Evolutionary conservation across 2,113 vertebrate genomes (phyloP), one percentile per base, ranked within the genome.

Genomic region (Chionomys nivalis): DNA sequence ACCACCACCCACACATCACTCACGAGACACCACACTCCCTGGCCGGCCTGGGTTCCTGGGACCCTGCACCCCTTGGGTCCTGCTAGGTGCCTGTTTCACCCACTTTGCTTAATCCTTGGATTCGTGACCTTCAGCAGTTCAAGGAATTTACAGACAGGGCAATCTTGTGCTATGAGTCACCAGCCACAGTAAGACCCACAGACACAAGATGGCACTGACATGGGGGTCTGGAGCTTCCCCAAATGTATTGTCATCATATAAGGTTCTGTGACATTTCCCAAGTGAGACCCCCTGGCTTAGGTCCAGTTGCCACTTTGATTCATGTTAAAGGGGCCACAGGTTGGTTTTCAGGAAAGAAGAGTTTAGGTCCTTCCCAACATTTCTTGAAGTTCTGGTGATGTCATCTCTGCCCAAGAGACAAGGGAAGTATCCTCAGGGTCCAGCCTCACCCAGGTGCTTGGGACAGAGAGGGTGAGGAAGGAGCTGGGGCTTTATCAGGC

Each of bases 1-100:
- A 68, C 90, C 94, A 97, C 96, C 96, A 97, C 47, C 95, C 92
- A 92, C 44, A 61, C 87, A 68, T 36, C 47, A 93, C 89, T 44
- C 28, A 96, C 73, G 42, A 63, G 87, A 78, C 81, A 93, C 88
- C 23, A 31, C 47, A 75, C 66, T 82, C 55, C 89, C 86, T 39
- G 42, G 44, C 86, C 77, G 92, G 79, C 17, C 88, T 28, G 70
- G 87, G 79, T 86, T 94, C 70, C 79, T 23, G 47, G 33, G 42
- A n/a, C 82, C 87, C 61, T 1, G 3, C 0, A 6, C 47, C 68
- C 76, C 19, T n/a, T 26, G 23, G 88, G 87, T 21, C 17, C n/a
- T 24, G 61, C 31, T 21, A 47, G 39, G 42, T 19, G 7, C 19
- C 39, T 16, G 26, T 49, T 28, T n/a, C 26, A 21, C 10, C 33